phyloP scores from a whole-genome alignment of 2,888 invertebrate species.

The Marasmarcha lunaedactyla region DNA sequence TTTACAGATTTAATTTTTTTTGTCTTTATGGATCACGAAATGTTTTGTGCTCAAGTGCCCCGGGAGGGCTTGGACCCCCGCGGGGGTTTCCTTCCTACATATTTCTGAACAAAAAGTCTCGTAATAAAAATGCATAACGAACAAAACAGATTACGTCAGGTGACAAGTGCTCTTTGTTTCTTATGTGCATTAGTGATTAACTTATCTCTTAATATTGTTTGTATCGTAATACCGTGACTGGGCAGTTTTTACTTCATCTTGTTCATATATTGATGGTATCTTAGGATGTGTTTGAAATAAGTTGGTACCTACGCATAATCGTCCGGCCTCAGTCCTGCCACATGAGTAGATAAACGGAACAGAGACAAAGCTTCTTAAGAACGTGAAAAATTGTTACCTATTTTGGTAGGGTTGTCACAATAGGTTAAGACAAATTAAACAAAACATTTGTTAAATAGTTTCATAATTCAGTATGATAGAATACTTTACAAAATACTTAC shows the following conservation, averaged over 20 bases:
- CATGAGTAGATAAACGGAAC: too few species aligned
- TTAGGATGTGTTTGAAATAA: too few species aligned
- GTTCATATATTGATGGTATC: too few species aligned
- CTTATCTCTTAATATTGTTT: constrained; percentile 35
- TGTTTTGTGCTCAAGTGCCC: constrained; percentile 62
- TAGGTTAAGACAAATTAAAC: too few species aligned
- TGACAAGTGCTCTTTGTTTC: constrained; percentile 64
- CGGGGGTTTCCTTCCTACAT: constrained; percentile 64
- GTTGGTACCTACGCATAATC: too few species aligned
- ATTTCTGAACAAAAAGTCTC: constrained; percentile 59
- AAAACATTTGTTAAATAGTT: too few species aligned
- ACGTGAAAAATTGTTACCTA: too few species aligned
- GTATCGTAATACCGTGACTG: constrained; percentile 51
- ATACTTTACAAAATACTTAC: too few species aligned
- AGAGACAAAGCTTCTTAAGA: too few species aligned
- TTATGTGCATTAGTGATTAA: constrained; percentile 61
- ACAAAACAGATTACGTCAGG: constrained; percentile 62
- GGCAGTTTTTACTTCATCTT: constrained; percentile 23
- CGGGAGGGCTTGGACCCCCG: constrained; percentile 63
- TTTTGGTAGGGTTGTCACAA: too few species aligned
- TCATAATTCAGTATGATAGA: too few species aligned
- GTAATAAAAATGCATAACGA: constrained; percentile 60
- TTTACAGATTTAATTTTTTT: constrained; percentile 63
- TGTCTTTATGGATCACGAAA: constrained; percentile 69
- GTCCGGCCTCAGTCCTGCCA: too few species aligned